A percentile compares a stretch with the other conserved stretches of the same genome.
Evolutionary conservation across 23 tunicate species (phyloP).

Genomic region (Diplosoma virens): DNA sequence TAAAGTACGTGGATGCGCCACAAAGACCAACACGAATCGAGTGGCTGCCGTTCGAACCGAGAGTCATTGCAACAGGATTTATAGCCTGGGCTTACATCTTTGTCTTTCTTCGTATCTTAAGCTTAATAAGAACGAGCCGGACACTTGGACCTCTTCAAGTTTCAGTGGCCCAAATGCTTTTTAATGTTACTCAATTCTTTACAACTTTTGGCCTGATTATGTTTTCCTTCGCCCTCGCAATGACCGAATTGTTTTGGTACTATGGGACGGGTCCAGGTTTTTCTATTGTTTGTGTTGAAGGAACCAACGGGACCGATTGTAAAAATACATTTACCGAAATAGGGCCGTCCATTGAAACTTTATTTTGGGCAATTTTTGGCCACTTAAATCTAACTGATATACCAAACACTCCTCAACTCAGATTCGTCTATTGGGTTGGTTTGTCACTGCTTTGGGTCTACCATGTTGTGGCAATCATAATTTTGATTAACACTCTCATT

Average conservation of each 20-base stretch:
- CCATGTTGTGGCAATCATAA: slow-evolving; percentile 76
- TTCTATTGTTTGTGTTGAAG: not conserved
- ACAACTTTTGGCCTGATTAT: slow-evolving; percentile 59
- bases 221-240: slow-evolving; percentile 75
- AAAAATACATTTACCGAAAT: slow-evolving; percentile 9
- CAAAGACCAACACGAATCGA: slow-evolving; percentile 4
- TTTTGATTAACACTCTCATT: slow-evolving; percentile 81
- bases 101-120: slow-evolving; percentile 51
- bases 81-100: slow-evolving; percentile 78
- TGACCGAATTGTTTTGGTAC: slow-evolving; percentile 83
- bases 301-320: not conserved
- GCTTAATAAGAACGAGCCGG: slow-evolving; percentile 45
- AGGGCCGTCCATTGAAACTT: slow-evolving; percentile 12
- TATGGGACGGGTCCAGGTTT: slow-evolving; percentile 65
- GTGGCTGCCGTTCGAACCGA: slow-evolving; percentile 53
- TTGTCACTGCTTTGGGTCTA: slow-evolving; percentile 22
- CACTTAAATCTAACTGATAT: slow-evolving; percentile 31
- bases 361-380: slow-evolving; percentile 85
- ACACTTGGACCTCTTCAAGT: slow-evolving; percentile 79
- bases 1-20: not conserved
- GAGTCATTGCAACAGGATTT: slow-evolving; percentile 53
- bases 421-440: slow-evolving; percentile 1
- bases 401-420: not conserved
- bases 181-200: slow-evolving; percentile 66
- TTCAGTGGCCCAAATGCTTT: slow-evolving; percentile 73